These are phyloP conservation scores for Avahi laniger DNA, from an alignment of 2,797 vertebrate genomes.

Conservation along the genomic window DNA sequence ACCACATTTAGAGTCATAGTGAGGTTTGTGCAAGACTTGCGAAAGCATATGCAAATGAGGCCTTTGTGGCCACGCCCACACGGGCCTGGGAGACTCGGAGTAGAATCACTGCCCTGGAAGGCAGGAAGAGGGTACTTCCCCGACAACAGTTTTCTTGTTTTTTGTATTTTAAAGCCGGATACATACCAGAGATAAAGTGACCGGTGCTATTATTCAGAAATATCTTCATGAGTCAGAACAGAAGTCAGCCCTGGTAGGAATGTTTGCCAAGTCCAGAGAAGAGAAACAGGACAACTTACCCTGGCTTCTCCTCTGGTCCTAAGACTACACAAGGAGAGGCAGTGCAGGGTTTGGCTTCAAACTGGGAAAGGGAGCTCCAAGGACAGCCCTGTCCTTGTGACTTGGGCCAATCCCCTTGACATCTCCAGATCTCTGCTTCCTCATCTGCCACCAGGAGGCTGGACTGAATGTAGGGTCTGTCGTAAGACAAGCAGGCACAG, in stretches of 20 bases:
- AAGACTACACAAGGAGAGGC: neutral
- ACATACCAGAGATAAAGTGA: constrained; percentile 63
- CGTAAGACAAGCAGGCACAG: neutral
- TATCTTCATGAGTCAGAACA: constrained; percentile 65
- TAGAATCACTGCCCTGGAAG: neutral
- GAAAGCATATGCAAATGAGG: constrained; percentile 46
- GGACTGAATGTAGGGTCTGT: neutral
- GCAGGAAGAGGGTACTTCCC: constrained; percentile 30
- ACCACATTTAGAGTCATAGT: neutral
- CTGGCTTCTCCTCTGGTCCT: neutral
- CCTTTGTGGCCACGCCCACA: neutral
- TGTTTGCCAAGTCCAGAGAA: neutral
- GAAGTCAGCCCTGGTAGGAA: constrained; percentile 46
- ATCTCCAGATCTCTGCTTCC: neutral
- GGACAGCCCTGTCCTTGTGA: neutral
- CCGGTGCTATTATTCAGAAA: constrained; percentile 47
- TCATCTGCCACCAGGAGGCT: neutral
- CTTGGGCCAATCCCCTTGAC: neutral
- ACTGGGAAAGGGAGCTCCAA: neutral
- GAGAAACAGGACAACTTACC: neutral
- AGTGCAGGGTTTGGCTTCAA: neutral
- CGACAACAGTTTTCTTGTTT: neutral
- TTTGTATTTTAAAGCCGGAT: neutral
- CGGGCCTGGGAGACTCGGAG: neutral
- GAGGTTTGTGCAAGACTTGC: neutral